Base-by-base conservation (phyloP, 2,113 vertebrate genomes). In the Odontophorus gujanensis region DNA sequence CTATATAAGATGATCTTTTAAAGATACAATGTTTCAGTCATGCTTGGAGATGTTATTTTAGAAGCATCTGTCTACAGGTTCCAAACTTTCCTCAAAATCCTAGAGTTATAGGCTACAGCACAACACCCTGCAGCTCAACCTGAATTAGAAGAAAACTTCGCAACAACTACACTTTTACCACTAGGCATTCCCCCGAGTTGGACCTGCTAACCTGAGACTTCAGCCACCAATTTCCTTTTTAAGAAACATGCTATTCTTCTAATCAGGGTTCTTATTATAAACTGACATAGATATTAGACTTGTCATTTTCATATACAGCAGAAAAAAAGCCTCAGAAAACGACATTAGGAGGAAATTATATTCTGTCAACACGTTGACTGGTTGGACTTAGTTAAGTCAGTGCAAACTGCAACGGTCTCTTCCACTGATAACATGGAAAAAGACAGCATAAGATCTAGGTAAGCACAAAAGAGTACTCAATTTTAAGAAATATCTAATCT, bases 271-370 rank as follows among this genome's bases (percentile, higher is more conserved):
- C 38, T 45, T 9, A 93, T 66, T 9, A 21, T 42, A 74, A 91
- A 69, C 30, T 58, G 32, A 20, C 32, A 40, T 58, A 85, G 8
- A 74, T 55, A 5, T 62, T 74, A 32, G 82, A 63, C 8, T 66
- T 0, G 0, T 45, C 25, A 59, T 4, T 8, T 26, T 43, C 20
- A 15, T 30, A 72, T 1, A 26, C 8, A 84, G 65, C 7, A 67
- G 13, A 34, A 28, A 76, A 43, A 2, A 53, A 53, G 2, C 7
- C 26, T 68, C 38, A 55, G 30, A 28, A 40, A 79, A 24, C 68
- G 48, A 48, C 8, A 36, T 36, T 0, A 53, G 0, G 0, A 24
- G 21, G 38, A 86, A 42, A 77, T 81, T 50, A 24, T 74, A 68
- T 36, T 90, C 28, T 67, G 22, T 38, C 48, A 77, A 76, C 4